These are phyloP conservation scores for Raphicerus campestris DNA, from an alignment of 2,113 vertebrate species.

Conservation along the genomic window DNA sequence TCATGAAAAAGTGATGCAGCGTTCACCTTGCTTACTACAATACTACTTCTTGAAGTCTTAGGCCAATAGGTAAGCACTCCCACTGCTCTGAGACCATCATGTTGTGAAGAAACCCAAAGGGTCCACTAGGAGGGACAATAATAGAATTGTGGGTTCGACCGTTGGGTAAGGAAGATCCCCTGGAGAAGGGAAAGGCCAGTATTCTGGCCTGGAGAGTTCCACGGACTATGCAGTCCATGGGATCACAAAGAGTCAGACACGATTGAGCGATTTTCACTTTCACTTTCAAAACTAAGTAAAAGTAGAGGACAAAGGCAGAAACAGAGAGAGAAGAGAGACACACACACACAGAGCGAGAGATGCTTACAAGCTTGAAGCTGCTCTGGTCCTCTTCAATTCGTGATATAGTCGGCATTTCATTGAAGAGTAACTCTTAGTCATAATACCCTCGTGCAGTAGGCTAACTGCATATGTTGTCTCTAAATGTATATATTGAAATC, in stretches of 20 bases:
- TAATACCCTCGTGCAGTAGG: no score
- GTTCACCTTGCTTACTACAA: neutral
- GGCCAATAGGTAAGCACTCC: neutral
- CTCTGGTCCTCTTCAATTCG: neutral
- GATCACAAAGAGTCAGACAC: neutral
- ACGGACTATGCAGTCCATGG: neutral
- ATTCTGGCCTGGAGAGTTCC: neutral
- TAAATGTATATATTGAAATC: neutral
- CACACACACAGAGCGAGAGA: neutral
- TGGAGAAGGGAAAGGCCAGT: neutral
- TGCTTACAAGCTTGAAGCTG: neutral
- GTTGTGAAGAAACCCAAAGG: neutral
- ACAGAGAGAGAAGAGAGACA: neutral
- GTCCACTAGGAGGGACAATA: neutral
- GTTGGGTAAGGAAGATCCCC: neutral
- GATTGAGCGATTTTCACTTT: rapidly evolving
- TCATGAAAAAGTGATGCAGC: neutral
- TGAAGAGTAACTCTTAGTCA: neutral
- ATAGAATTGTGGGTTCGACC: neutral
- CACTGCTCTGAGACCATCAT: neutral
- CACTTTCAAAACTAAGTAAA: neutral
- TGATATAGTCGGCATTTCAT: neutral
- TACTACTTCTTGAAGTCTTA: neutral
- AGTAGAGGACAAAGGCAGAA: neutral
- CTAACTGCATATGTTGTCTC: neutral